Conservation (phyloP, 2,888 invertebrate genomes). For the Eutolmus rufibarbis region DNA sequence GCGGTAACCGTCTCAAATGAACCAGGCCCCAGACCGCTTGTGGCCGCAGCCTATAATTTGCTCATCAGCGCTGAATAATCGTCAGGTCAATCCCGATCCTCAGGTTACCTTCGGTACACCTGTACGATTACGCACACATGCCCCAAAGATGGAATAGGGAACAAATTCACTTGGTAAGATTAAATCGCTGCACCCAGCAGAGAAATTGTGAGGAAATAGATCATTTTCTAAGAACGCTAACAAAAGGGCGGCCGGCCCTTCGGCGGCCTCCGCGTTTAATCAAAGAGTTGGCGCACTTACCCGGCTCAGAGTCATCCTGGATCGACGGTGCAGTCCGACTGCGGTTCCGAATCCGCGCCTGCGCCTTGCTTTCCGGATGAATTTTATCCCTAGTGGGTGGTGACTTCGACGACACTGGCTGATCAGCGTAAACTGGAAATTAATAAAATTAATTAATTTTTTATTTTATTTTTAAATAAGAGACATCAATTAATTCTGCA, state of each 20-base stretch:
- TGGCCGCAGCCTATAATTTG: conserved; percentile 50
- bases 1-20: conserved; percentile 10
- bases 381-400: conserved; percentile 82
- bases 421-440: conserved; percentile 71
- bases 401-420: conserved; percentile 78
- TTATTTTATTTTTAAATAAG: not conserved
- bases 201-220: not conserved
- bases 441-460: not conserved
- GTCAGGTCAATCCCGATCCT: conserved; percentile 43
- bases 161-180: not conserved
- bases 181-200: not conserved
- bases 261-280: not conserved
- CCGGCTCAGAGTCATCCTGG: conserved; percentile 51
- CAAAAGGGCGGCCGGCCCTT: not conserved
- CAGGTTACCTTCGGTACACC: not conserved
- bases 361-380: conserved; percentile 76
- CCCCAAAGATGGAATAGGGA: not conserved
- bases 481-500: not conserved
- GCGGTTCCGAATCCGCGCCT: conserved; percentile 65
- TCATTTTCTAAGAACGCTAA: not conserved
- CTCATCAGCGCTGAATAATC: conserved; percentile 51
- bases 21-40: conserved; percentile 26
- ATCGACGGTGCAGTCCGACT: conserved; percentile 50
- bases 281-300: conserved; percentile 47
- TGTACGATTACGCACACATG: not conserved